Conservation (phyloP, 2,113 vertebrate genomes). For the Epinephelus moara region DNA sequence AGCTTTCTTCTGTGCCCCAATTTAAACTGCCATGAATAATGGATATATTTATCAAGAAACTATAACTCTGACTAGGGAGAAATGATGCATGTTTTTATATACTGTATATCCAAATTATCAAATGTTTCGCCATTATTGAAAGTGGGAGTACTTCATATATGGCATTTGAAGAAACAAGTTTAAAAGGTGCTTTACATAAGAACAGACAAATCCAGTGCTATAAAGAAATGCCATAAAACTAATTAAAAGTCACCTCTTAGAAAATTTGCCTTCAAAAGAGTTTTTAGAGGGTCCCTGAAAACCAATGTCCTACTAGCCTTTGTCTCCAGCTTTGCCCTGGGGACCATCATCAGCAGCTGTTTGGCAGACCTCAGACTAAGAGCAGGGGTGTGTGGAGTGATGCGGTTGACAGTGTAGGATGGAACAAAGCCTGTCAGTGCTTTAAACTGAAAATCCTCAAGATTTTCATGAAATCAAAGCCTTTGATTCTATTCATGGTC, state of each 20-base stretch:
- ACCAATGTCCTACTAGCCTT: too few species aligned
- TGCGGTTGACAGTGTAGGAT: neutral
- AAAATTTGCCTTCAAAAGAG: neutral
- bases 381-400: neutral
- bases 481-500: too few species aligned
- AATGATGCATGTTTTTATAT: neutral
- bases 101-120: neutral
- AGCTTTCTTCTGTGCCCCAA: conserved; percentile 66
- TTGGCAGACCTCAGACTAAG: neutral
- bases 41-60: conserved; percentile 57
- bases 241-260: neutral
- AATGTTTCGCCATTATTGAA: neutral
- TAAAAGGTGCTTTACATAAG: too few species aligned
- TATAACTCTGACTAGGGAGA: conserved; percentile 18
- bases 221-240: neutral
- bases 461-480: too few species aligned
- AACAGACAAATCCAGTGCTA: neutral
- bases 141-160: neutral
- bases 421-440: neutral
- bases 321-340: neutral
- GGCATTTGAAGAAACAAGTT: neutral
- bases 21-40: conserved; percentile 74
- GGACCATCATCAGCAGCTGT: neutral
- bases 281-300: too few species aligned
- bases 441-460: neutral